Evolutionary conservation across 2,888 invertebrate species (phyloP), one percentile per base, ranked within the genome.

Genomic region (Acleris literana): DNA sequence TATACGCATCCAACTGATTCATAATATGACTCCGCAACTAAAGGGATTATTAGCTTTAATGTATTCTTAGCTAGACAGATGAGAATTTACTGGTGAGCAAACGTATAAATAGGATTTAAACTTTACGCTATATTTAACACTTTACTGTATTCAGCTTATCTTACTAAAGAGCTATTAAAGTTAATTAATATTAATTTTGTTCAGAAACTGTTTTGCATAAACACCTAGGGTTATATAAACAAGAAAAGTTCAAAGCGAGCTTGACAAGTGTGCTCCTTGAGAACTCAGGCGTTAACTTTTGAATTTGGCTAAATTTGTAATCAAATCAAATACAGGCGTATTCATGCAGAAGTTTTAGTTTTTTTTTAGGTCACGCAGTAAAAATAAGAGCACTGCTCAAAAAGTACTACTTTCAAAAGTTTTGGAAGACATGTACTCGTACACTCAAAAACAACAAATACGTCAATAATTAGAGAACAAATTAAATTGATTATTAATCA

Each of bases 41-140:
- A 51, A 53, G 53, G 39, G 52, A 39, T 56, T 56, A 56, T 22
- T 25, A 39, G 44, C 57, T 33, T 16, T 13, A 16, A 29, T 39
- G 46, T 53, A 64, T 64, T 59, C 58, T 54, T 48, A 64, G 48
- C 33, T 6, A 18, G 46, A 48, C 55, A 48, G 39, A 54, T 39
- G 52, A 5, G 29, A 63, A 51, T 44, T 55, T n/a, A 43, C 43
- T 16, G 20, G 43, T 22, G 55, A 55, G 39, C 25, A 22, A 53
- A 33, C 39, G 7, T 48, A 33, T 64, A 54, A 53, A 64, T 59
- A 17, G 54, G 53, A 58, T 33, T 58, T 48, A 53, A 48, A 54
- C 22, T 39, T 33, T 25, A 54, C 17, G 51, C 43, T 33, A 56
- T 39, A 49, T 18, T 53, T 61, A 43, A 55, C 17, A 56, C 22